Base-by-base conservation (phyloP, 2,888 invertebrate genomes). In the Sesamia inferens region DNA sequence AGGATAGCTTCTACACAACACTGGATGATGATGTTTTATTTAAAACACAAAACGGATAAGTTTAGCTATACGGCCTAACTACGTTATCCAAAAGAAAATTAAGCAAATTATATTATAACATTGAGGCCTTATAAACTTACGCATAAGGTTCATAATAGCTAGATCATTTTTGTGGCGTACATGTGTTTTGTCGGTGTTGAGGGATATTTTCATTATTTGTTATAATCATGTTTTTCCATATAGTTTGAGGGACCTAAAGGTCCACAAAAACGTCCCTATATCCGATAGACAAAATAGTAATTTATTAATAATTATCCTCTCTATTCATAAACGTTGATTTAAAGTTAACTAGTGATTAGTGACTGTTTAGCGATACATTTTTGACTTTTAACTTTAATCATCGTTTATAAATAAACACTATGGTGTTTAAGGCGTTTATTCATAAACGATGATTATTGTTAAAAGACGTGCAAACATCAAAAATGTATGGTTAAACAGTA, bases 51-150 rank as follows among this genome's bases (percentile, higher is more conserved):
- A 66, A 22, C 5, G 22, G 58, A 8, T 7, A 19, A 42, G 5
- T 67, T 19, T 44, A 61, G 14, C 13, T 31, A 39, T 11, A 31
- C 31, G n/a, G 47, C 39, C 4, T 16, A 44, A 39, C 24, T 39
- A 24, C 31, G 14, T n/a, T 39, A 58, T 14, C 42, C 19, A n/a
- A 24, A 64, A 74, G 24, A 59, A 22, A 47, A 48, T 0, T 42
- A 74, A 13, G 42, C 19, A 42, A 42, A 0, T 42, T 39, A 5
- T 78, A 59, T 65, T 55, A 70, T 57, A 13, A 59, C 10, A 68
- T 44, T 22, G 74, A 22, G 61, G 78, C 81, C 78, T 78, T 81
- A 62, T 68, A 14, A 10, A 10, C 10, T 47, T 54, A 51, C 0
- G 0, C 4, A 58, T 67, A 72, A 55, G 48, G 67, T 79, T 72